Percentiles rank a stretch among this genome's conserved stretches.
Conservation (phyloP, 2,797 vertebrate species). For the Pipistrellus kuhlii region DNA sequence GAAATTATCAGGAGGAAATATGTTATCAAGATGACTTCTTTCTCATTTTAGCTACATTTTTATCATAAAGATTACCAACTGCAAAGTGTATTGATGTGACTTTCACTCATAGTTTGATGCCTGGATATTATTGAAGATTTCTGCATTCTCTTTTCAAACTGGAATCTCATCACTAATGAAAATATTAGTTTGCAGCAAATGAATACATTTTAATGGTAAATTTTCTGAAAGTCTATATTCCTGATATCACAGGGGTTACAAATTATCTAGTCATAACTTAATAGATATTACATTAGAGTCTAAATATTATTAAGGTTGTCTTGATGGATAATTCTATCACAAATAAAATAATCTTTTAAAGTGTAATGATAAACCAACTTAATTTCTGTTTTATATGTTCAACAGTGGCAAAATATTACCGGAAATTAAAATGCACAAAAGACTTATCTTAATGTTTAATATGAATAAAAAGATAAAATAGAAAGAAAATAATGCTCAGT, state of each 20-base stretch:
- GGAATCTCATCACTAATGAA: slow-evolving; percentile 71
- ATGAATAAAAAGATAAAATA: slow-evolving; percentile 69
- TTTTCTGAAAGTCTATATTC: slow-evolving; percentile 71
- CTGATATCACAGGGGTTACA: slow-evolving; percentile 64
- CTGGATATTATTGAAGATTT: slow-evolving; percentile 67
- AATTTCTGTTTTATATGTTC: slow-evolving; percentile 68
- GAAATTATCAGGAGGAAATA: slow-evolving; percentile 67
- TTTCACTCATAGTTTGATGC: slow-evolving; percentile 65
- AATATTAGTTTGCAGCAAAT: slow-evolving; percentile 70
- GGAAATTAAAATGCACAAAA: slow-evolving; percentile 71
- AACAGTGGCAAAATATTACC: slow-evolving; percentile 57
- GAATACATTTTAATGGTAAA: slow-evolving; percentile 75
- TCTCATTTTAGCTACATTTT: slow-evolving; percentile 53
- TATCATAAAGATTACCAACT: slow-evolving; percentile 57
- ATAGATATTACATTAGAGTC: slow-evolving; percentile 56
- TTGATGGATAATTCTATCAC: slow-evolving; percentile 70
- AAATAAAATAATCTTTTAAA: slow-evolving; percentile 73
- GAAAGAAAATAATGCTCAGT: slow-evolving; percentile 62
- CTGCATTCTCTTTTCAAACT: slow-evolving; percentile 62
- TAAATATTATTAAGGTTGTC: slow-evolving; percentile 71
- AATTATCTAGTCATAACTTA: slow-evolving; percentile 71
- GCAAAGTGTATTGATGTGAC: slow-evolving; percentile 29
- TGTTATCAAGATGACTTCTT: slow-evolving; percentile 61
- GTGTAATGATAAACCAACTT: slow-evolving; percentile 61
- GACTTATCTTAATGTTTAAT: slow-evolving; percentile 60